Evolutionary conservation across 2,797 vertebrate genomes (phyloP), one percentile per base, ranked within the genome.

Genomic region (Allochrocebus solatus): DNA sequence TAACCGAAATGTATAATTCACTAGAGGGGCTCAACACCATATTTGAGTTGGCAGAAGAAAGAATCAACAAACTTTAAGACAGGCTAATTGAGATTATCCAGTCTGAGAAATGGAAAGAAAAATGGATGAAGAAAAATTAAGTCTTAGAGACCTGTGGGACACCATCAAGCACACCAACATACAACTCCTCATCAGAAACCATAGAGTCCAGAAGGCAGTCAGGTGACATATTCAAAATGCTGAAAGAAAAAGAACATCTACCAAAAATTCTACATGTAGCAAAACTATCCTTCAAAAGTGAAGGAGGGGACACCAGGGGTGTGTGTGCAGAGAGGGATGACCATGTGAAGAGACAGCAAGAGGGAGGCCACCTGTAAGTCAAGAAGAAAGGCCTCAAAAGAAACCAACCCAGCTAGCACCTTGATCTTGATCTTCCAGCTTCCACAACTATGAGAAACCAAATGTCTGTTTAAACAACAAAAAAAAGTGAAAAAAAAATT

Each of bases 251-350:
- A 79, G 9, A 39, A 81, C 19, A 10, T 41, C 43, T 79, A 87
- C 36, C 61, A 93, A 89, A 84, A 72, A 41, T 72, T 81, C 79
- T 61, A 10, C 22, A n/a, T n/a, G 11, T n/a, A 76, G 46, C 16
- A 86, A 92, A 96, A 96, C 9, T 55, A 19, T 70, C 16, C 41
- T 90, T 95, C 33, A 86, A 92, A 79, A 78, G 22, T 46, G 61
- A 84, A 64, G 28, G 43, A 24, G 81, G 64, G 33, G 24, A 80
- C 22, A 67, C 8, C 30, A 86, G 22, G 14, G 14, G 48, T 19
- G 19, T 41, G 4, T 26, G 9, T 36, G 36, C 82, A 79, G 13
- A 78, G 48, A 87, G 36, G 36, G 30, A 53, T 11, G 9, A 55
- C 9, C 59, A 22, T 2, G 26, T 33, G 76, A 55, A 33, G 9